Base-by-base conservation (phyloP, 2,113 vertebrate species). In the Pelmatolapia mariae region DNA sequence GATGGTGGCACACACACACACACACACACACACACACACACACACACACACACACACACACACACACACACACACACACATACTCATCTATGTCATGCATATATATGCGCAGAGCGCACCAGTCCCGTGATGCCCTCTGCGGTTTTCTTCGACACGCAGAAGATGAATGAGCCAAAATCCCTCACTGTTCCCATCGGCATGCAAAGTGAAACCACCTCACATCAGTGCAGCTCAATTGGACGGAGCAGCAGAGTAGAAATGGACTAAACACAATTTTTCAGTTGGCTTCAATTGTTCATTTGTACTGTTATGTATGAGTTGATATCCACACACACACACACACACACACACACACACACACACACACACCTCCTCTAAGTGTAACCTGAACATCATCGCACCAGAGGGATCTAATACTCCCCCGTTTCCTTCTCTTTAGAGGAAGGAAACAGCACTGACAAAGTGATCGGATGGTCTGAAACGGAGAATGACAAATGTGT, bases 391-490 rank as follows among this genome's bases (percentile, higher is more conserved):
- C 54, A 40, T 85, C 33, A 26, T 45, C 0, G 2, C 8, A 7
- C 45, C 8, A 10, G 59, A 86, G 80, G 81, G 66, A 83, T 88
- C 86, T 66, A 71, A 91, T 22, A 52, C 54, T 63, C 36, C n/a
- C 59, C 76, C 11, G 38, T 85, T 89, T 86, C n/a, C 57, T 45
- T 38, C 33, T 81, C 1, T 84, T 86, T 81, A 45, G 63, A 59
- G 18, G 68, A 71, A 56, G 63, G 52, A 59, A 83, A 8, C 71
- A 50, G 43, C 2, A 1, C 40, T 68, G 89, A 89, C 68, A 89
- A 80, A 90, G 56, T 84, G 80, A 92, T 66, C 1, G 9, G 81
- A 87, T 85, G 45, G 56, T 81, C 63, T 88, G 68, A 86, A 91
- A 86, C 10, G 2, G 24, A 80, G 43, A 80, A 91, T 80, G 76